A percentile compares a stretch with the other conserved stretches of the same genome.
Evolutionary conservation across 1,140 invertebrate genomes (phyloP).

Genomic region (Oryzaephilus surinamensis): DNA sequence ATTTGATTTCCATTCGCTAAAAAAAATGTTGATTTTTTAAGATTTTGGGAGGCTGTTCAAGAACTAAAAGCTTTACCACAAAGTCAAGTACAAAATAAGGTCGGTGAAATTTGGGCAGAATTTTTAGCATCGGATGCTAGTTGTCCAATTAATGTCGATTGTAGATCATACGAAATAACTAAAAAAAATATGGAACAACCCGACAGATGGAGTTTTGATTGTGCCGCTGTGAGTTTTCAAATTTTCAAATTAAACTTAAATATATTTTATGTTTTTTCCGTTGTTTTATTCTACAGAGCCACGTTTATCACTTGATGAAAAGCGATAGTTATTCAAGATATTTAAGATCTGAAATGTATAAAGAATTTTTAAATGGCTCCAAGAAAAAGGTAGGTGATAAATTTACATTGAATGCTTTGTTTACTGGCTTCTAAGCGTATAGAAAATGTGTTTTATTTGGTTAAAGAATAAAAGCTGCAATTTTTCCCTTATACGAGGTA

Average conservation of each 20-base stretch:
- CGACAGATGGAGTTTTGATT: conserved; percentile 93
- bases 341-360: conserved; percentile 97
- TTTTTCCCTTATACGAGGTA: no score
- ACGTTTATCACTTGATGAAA: conserved; percentile 99
- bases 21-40: conserved; percentile 39
- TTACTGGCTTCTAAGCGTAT: no score
- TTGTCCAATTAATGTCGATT: conserved; percentile 96
- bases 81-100: conserved; percentile 72
- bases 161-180: conserved; percentile 69
- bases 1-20: no score
- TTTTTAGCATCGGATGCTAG: conserved; percentile 89
- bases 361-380: conserved; percentile 89
- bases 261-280: not conserved
- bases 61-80: conserved; percentile 80
- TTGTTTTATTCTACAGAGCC: conserved; percentile 55
- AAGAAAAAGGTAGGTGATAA: conserved; percentile 77
- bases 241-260: not conserved
- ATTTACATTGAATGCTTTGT: not conserved
- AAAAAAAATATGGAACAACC: conserved; percentile 69
- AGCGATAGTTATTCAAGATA: conserved; percentile 97
- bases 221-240: conserved; percentile 68
- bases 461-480: no score
- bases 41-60: conserved; percentile 95
- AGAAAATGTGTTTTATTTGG: no score
- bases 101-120: conserved; percentile 90